These are phyloP conservation scores for Prenolepis imparis DNA, from an alignment of 2,888 invertebrate species.

Conservation along the genomic window DNA sequence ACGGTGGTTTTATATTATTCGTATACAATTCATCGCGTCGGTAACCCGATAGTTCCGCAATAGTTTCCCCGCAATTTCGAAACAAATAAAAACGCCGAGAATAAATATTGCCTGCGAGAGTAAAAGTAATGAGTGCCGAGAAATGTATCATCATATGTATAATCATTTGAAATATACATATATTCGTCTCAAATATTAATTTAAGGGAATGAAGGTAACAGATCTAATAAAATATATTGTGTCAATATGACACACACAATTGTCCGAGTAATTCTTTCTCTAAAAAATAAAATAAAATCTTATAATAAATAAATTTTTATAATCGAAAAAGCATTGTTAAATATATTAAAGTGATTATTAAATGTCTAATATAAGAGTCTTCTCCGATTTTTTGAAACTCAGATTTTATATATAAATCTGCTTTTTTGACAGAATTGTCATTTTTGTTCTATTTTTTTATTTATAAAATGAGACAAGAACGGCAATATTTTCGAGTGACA, in stretches of 20 bases:
- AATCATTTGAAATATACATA: too few relatives aligned
- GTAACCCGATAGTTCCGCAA: neutral
- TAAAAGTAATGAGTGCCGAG: neutral
- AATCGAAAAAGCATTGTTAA: neutral
- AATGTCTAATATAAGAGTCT: neutral
- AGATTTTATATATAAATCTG: neutral
- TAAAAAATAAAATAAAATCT: neutral
- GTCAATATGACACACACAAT: neutral
- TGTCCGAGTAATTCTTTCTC: neutral
- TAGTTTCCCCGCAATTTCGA: neutral
- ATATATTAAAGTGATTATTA: neutral
- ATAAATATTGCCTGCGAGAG: too few relatives aligned
- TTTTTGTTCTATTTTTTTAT: neutral
- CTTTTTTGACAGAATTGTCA: neutral
- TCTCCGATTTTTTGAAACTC: neutral
- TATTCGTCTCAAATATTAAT: too few relatives aligned
- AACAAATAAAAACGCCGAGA: neutral
- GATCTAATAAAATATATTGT: neutral
- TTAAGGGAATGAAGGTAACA: too few relatives aligned
- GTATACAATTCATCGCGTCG: neutral
- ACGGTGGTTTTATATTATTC: neutral
- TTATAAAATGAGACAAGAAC: neutral
- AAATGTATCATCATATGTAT: neutral
- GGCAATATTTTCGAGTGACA: neutral
- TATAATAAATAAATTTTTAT: too few relatives aligned